These are phyloP conservation scores for Prionailurus bengalensis DNA, from an alignment of 2,113 vertebrate species.

Conservation along the genomic window DNA sequence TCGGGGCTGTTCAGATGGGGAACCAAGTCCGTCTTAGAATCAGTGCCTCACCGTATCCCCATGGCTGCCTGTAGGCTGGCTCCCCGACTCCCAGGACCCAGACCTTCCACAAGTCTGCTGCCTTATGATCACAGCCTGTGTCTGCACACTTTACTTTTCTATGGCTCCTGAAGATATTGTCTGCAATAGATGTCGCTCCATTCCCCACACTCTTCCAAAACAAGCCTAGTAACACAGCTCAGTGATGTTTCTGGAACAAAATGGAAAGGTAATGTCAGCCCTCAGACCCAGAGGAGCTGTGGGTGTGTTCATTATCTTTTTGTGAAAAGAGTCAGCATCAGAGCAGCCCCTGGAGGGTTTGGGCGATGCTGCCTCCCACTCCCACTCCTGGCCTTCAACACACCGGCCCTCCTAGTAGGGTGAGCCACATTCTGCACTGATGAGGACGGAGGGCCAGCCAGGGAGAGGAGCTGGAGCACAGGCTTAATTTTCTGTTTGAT, in stretches of 20 bases:
- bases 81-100: not conserved
- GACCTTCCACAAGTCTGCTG: not conserved
- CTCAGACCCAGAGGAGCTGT: not conserved
- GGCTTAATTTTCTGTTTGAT: constrained; percentile 35
- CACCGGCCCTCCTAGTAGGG: not conserved
- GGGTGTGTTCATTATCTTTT: not conserved
- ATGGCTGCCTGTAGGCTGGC: not conserved
- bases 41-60: not conserved
- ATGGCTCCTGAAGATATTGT: constrained; percentile 13
- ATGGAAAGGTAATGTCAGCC: not conserved
- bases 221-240: not conserved
- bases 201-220: not conserved
- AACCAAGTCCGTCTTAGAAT: not conserved
- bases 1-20: not conserved
- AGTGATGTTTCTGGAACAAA: not conserved
- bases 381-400: not conserved
- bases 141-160: not conserved
- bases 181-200: not conserved
- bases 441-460: not conserved
- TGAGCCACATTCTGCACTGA: not conserved
- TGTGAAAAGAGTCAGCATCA: not conserved
- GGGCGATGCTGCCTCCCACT: not conserved
- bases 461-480: not conserved
- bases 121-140: not conserved
- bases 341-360: not conserved